A percentile compares a stretch with the other conserved stretches of the same genome.
Conservation (phyloP, 2,888 invertebrate species). For the Mimachlamys varia region DNA sequence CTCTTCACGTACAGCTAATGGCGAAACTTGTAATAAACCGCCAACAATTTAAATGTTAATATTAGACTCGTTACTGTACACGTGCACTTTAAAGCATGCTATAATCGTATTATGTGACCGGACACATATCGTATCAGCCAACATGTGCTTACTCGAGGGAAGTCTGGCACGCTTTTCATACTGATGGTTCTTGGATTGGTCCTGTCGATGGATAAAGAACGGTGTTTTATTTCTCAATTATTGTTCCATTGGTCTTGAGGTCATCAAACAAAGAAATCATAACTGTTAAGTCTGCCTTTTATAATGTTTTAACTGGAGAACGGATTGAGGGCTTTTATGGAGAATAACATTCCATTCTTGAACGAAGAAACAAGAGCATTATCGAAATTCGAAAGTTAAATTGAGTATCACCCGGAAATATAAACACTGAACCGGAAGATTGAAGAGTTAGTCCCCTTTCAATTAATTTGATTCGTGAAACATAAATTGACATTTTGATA, state of each 20-base stretch:
- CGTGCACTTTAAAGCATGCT: neutral
- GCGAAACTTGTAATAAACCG: neutral
- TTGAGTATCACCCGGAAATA: neutral
- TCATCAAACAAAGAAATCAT: too few species aligned
- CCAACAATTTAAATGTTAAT: neutral
- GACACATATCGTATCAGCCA: neutral
- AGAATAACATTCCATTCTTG: neutral
- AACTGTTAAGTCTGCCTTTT: too few species aligned
- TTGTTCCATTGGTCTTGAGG: too few species aligned
- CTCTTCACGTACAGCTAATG: neutral
- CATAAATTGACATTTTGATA: neutral
- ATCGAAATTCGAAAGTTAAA: neutral
- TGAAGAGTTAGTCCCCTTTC: neutral
- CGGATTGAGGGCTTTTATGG: neutral
- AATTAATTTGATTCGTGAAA: neutral
- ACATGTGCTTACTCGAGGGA: conserved; percentile 1
- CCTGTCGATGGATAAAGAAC: too few species aligned
- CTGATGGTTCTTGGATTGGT: too few species aligned
- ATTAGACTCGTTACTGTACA: too few species aligned
- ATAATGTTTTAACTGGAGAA: too few species aligned
- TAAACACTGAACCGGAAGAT: neutral
- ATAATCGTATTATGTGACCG: neutral
- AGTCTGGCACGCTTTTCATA: neutral
- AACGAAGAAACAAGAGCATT: neutral
- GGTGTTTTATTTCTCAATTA: too few species aligned